Evolutionary conservation across 2,113 vertebrate genomes (phyloP).

Genomic region (human (Homo sapiens)): DNA sequence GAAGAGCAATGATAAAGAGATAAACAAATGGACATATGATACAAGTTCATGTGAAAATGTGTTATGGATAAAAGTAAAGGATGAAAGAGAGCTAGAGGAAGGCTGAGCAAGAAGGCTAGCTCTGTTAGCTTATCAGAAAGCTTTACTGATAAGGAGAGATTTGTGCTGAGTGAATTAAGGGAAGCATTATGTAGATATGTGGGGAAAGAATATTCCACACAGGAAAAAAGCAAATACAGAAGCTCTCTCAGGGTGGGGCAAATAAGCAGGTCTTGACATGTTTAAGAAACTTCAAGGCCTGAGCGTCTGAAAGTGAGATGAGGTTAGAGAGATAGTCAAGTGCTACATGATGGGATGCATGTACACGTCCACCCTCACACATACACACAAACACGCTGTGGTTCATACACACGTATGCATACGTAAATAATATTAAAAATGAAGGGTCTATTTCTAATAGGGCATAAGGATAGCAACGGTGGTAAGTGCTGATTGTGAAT

Average conservation of each 20-base stretch:
- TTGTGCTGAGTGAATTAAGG: not conserved
- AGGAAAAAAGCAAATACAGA: not conserved
- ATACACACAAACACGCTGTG: not conserved
- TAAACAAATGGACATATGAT: not conserved
- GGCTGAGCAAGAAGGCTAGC: not conserved
- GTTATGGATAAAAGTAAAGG: not conserved
- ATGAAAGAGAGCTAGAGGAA: not conserved
- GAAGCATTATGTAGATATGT: not conserved
- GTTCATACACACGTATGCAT: not conserved
- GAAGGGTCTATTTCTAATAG: not conserved
- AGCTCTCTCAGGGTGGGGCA: not conserved
- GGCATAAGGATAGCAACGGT: not conserved
- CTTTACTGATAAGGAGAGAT: not conserved
- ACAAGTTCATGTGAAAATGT: not conserved
- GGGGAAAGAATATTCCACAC: not conserved
- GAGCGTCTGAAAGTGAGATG: not conserved
- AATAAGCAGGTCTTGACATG: not conserved
- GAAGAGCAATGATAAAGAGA: not conserved
- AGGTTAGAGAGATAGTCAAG: not conserved
- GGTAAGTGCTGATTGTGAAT: constrained; percentile 12
- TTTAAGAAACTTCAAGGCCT: not conserved
- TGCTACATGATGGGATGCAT: not conserved
- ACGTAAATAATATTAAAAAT: not conserved
- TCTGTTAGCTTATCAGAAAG: not conserved
- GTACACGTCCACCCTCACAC: too few species aligned